These are phyloP conservation scores for Cyphomyrus plagiostoma DNA, from an alignment of 2,113 vertebrate species.

Conservation along the genomic window DNA sequence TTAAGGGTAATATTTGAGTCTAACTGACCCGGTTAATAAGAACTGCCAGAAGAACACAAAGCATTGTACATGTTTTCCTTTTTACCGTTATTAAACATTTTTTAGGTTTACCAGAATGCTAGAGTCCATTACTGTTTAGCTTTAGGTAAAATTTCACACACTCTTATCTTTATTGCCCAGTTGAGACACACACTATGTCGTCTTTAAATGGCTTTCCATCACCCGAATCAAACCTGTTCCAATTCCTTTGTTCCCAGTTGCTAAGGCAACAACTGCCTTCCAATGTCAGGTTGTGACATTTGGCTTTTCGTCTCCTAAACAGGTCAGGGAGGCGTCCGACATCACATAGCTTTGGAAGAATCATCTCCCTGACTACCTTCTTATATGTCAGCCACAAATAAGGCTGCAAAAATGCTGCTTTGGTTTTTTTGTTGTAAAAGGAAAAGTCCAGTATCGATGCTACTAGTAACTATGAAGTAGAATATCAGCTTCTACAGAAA, in stretches of 20 bases:
- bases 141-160: background rate
- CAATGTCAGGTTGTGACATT: background rate
- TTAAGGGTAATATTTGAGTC: background rate
- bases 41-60: background rate
- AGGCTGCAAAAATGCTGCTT: background rate
- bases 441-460: background rate
- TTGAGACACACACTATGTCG: background rate
- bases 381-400: background rate
- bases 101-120: background rate
- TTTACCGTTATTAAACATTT: background rate
- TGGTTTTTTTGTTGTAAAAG: background rate
- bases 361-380: background rate
- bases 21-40: background rate
- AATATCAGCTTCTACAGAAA: background rate
- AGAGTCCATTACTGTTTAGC: background rate
- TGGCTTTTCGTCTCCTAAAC: slow-evolving; percentile 1
- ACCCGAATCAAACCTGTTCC: background rate
- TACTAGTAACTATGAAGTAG: background rate
- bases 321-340: background rate
- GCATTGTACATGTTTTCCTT: background rate
- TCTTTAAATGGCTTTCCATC: background rate
- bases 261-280: background rate
- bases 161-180: background rate
- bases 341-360: background rate
- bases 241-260: slow-evolving; percentile 5